Percentiles rank a stretch among this genome's conserved stretches.
phyloP scores from a whole-genome alignment of 1,140 invertebrate genomes.

The Halictus rubicundus region DNA sequence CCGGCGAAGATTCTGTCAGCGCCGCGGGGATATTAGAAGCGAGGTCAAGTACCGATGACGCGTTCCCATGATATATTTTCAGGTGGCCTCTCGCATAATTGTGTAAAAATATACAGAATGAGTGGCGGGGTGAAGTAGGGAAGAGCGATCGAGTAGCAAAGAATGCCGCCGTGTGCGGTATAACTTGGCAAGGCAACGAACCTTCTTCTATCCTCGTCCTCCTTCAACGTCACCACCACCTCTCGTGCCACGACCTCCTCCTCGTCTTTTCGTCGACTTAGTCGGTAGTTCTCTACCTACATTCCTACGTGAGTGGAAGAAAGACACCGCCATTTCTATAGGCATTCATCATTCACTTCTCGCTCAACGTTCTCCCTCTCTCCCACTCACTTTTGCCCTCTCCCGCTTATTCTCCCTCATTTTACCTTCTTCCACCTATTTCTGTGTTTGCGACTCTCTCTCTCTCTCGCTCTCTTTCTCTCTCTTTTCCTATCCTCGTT shows the following conservation, averaged over 20 bases:
- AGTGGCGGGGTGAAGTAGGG: slow-evolving; percentile 46
- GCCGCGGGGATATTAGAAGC: slow-evolving; percentile 24
- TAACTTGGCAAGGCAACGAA: slow-evolving; percentile 59
- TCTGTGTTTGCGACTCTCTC: slow-evolving; percentile 30
- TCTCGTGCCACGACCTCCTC: slow-evolving; percentile 51
- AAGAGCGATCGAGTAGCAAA: slow-evolving; percentile 37
- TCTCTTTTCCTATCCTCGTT: neutral
- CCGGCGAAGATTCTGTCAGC: neutral
- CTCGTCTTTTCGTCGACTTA: slow-evolving; percentile 63
- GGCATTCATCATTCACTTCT: slow-evolving; percentile 71
- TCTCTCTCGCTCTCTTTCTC: slow-evolving; percentile 42
- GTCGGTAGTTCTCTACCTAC: slow-evolving; percentile 44
- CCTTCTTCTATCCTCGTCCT: slow-evolving; percentile 43
- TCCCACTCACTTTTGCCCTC: neutral
- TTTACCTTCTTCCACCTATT: slow-evolving; percentile 27
- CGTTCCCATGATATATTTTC: slow-evolving; percentile 42
- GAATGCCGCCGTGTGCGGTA: slow-evolving; percentile 43
- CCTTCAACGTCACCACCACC: slow-evolving; percentile 37
- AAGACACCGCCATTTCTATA: slow-evolving; percentile 70
- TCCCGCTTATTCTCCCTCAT: slow-evolving; percentile 10
- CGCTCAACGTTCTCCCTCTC: slow-evolving; percentile 51
- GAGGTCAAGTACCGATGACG: slow-evolving; percentile 54
- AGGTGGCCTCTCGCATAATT: slow-evolving; percentile 49
- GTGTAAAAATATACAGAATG: slow-evolving; percentile 44
- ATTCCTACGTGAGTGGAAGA: slow-evolving; percentile 55